Evolutionary conservation across 2,113 vertebrate genomes (phyloP), one percentile per base, ranked within the genome.

Genomic region (Sitta europaea): DNA sequence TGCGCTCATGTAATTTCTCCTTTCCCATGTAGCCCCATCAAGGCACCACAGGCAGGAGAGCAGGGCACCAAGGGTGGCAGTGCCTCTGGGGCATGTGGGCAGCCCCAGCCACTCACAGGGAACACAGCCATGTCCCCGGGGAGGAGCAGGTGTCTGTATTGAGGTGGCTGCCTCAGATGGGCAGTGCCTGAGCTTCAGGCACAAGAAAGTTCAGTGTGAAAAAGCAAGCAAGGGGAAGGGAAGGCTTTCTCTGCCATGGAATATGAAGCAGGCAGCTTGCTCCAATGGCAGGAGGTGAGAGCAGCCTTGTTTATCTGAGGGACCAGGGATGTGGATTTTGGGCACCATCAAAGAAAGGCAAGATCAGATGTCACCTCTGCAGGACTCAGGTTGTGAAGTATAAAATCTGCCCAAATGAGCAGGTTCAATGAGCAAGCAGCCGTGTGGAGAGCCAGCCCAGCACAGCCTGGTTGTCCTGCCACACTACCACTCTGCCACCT

Each of bases 371-470:
- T 50, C 48, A 63, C 25, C 15, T 67, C 35, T 70, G 50, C 3
- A 9, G 38, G 36, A 73, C 22, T 29, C 24, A 68, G 14, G 36
- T 2, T 47, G 15, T 25, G 13, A 75, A 84, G 81, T 29, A 72
- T 31, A 45, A 9, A 35, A 10, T 47, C 27, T 55, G 18, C 27
- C 63, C 45, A 51, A 68, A 71, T 0, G 4, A 81, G 28, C 50
- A 68, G 18, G 57, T 57, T 90, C 47, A 55, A 7, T 21, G 36
- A 31, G 35, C 16, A 40, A 35, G 29, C 9, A 10, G 40, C 58
- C 73, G 24, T 0, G 0, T 53, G 53, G 16, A 31, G 36, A 67
- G 11, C 36, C 51, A 70, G 50, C 17, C 22, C 0, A 0, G 50
- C 28, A 10, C 29, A 61, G 59, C 45, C 55, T 38, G 45, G 19